These are phyloP conservation scores for Pardalotus punctatus DNA, from an alignment of 2,113 vertebrate genomes.

Conservation along the genomic window DNA sequence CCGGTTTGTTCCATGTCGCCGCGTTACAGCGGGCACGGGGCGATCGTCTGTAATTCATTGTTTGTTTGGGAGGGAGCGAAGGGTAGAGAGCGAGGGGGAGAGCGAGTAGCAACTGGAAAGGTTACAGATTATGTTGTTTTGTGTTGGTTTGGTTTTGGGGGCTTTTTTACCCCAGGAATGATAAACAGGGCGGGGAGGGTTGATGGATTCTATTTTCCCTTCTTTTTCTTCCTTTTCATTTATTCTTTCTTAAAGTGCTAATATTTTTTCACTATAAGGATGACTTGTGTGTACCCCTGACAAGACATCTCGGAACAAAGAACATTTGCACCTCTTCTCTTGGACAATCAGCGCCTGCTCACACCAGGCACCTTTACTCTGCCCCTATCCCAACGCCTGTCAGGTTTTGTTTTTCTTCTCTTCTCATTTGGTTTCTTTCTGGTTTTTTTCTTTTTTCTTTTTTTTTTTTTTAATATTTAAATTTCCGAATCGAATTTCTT, in stretches of 20 bases:
- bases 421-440: not conserved
- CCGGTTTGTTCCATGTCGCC: not conserved
- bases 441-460: too few relatives aligned
- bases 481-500: not conserved
- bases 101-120: not conserved
- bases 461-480: not conserved
- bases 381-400: not conserved
- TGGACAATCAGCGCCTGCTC: not conserved
- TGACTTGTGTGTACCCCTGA: not conserved
- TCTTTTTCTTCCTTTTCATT: not conserved
- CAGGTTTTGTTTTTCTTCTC: not conserved
- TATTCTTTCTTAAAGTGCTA: not conserved
- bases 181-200: not conserved
- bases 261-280: not conserved
- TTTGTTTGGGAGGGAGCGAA: not conserved
- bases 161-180: not conserved
- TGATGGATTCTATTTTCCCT: not conserved
- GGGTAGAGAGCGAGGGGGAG: not conserved
- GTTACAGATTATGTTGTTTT: not conserved
- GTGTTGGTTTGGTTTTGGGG: not conserved
- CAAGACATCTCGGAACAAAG: slow-evolving; percentile 21
- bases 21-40: not conserved
- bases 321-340: not conserved
- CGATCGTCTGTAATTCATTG: not conserved
- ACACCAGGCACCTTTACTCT: not conserved